Evolutionary conservation across 2,797 vertebrate genomes (phyloP), one percentile per base, ranked within the genome.

Genomic region (Rhinella marina): DNA sequence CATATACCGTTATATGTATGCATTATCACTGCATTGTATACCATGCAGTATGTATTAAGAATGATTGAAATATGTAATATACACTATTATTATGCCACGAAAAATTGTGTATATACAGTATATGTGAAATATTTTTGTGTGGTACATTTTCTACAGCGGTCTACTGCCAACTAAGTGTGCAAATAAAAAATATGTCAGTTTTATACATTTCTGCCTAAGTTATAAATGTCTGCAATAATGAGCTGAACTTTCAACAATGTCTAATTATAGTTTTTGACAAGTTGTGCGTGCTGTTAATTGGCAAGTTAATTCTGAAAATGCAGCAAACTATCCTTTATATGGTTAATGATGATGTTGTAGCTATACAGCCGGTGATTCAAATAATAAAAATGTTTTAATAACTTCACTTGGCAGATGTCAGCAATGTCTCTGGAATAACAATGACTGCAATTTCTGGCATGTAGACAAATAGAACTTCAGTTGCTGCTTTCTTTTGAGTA

Each of bases 381-480:
- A 86, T 79, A 54, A 66, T 68, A 86, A 70, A 57, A 85, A 81
- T 73, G 27, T 87, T 87, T 86, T 81, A 87, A 81, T 87, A 87
- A 87, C 78, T 87, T 81, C 13, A 81, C 85, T 77, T 83, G 80
- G 80, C 72, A 82, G 25, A 68, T 68, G 80, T 56, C 75, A 50
- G 27, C 80, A 32, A 56, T 27, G 75, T 83, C 77, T 57, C 17
- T 21, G 41, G 32, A 82, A 75, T 87, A 87, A 87, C 86, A 87
- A 87, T 77, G 59, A 56, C 48, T 66, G 59, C 25, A 68, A 77
- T 68, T 87, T 56, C 72, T 87, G 81, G 86, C 81, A 87, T 25
- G 59, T 57, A 56, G 70, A 85, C 70, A 85, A 85, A 48, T 12
- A 76, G 57, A 57, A 61, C 48, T 62, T 27, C 64, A 73, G 72